Evolutionary conservation across 2,888 invertebrate species (phyloP).

Genomic region (Rapana venosa): DNA sequence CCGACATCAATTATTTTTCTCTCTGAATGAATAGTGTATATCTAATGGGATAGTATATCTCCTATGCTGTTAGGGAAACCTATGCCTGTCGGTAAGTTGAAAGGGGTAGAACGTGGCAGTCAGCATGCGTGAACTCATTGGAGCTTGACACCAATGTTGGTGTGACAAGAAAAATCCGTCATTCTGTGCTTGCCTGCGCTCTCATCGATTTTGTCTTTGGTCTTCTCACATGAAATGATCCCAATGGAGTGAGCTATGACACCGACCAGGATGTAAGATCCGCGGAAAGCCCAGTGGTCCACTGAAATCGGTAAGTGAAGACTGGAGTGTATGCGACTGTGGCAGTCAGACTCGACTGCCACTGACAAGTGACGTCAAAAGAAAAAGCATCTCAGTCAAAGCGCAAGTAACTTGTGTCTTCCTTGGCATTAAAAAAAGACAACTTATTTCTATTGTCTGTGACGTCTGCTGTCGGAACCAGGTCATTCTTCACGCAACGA

Average conservation of each 20-base stretch:
- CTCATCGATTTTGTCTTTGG: slow-evolving; percentile 20
- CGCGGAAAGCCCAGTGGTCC: slow-evolving; percentile 7
- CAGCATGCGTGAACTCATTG: slow-evolving; percentile 39
- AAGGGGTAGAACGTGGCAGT: slow-evolving; percentile 18
- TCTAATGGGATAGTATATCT: not conserved
- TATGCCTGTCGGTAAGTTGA: slow-evolving; percentile 21
- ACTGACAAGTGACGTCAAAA: slow-evolving; percentile 33
- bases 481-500: not conserved
- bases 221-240: slow-evolving; percentile 6
- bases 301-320: slow-evolving; percentile 26
- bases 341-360: not conserved
- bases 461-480: not conserved
- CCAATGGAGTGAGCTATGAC: slow-evolving; percentile 22
- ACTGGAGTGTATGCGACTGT: not conserved
- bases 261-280: slow-evolving; percentile 6
- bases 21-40: no score
- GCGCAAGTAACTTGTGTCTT: not conserved
- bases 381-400: slow-evolving; percentile 9
- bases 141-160: slow-evolving; percentile 19
- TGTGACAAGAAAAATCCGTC: slow-evolving; percentile 21
- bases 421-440: not conserved
- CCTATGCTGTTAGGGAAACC: slow-evolving; percentile 28
- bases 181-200: slow-evolving; percentile 13
- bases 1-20: not conserved
- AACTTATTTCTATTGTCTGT: not conserved